A percentile compares a stretch with the other conserved stretches of the same genome.
Conservation (phyloP, 2,113 vertebrate genomes). For the Trematomus loennbergii region DNA sequence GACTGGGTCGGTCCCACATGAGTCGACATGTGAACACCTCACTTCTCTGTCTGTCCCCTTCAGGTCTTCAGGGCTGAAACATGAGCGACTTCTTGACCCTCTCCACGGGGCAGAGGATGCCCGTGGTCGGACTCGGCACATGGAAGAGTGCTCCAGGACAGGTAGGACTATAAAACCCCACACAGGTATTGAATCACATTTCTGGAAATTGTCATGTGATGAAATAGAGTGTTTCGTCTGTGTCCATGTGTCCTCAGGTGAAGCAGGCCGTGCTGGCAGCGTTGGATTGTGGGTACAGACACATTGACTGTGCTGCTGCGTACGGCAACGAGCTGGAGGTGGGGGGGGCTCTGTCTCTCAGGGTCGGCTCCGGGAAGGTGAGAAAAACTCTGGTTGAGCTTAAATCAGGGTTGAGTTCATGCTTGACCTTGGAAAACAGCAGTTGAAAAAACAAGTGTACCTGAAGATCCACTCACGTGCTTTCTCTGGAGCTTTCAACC, state of each 20-base stretch:
- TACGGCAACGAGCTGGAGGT: conserved; percentile 84
- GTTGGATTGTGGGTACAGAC: conserved; percentile 82
- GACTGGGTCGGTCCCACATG: conserved; percentile 25
- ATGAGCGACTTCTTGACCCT: conserved; percentile 77
- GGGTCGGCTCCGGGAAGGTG: conserved; percentile 80
- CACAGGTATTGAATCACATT: background rate
- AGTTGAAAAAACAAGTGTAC: background rate
- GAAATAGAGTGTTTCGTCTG: background rate
- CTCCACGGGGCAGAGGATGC: conserved; percentile 77
- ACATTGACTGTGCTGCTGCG: conserved; percentile 83
- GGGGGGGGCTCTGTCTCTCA: conserved; percentile 76
- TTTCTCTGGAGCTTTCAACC: background rate
- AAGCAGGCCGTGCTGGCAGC: conserved; percentile 81
- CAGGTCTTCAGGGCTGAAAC: conserved; percentile 31
- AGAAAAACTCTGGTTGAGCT: background rate
- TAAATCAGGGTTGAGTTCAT: background rate
- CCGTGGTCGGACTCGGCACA: conserved; percentile 80
- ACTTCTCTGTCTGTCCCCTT: conserved; percentile 11
- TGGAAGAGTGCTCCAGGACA: conserved; percentile 83
- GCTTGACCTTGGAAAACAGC: background rate
- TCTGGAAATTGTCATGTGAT: background rate
- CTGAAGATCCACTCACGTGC: background rate
- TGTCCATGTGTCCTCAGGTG: conserved; percentile 64
- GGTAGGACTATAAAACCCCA: conserved; percentile 30
- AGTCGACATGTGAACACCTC: background rate